These are phyloP conservation scores for Diploscapter pachys DNA, from an alignment of 1,140 invertebrate species.

Conservation along the genomic window DNA sequence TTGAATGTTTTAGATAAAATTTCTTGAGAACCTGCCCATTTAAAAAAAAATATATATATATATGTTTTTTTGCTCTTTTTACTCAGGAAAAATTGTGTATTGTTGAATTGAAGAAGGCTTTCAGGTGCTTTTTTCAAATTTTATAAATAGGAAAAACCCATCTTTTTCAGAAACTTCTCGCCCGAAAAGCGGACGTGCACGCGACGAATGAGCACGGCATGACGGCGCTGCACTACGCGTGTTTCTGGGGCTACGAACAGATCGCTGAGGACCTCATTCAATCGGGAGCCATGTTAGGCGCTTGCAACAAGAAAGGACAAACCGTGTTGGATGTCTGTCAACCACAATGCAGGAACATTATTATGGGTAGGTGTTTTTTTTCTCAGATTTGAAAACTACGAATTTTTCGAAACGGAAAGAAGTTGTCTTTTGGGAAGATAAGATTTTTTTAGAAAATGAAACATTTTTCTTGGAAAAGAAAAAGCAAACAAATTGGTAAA, in stretches of 20 bases:
- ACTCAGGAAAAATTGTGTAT: too few relatives aligned
- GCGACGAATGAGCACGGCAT: constrained; percentile 98
- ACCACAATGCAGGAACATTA: constrained; percentile 73
- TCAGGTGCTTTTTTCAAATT: too few relatives aligned
- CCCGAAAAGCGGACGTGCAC: constrained; percentile 91
- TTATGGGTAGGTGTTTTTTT: constrained; percentile 65
- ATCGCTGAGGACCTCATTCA: constrained; percentile 89
- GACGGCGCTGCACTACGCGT: constrained; percentile 94
- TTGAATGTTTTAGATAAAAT: too few relatives aligned
- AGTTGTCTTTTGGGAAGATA: too few relatives aligned
- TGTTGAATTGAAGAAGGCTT: too few relatives aligned
- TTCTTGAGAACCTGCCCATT: too few relatives aligned
- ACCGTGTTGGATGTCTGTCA: constrained; percentile 91
- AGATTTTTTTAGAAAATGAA: too few relatives aligned
- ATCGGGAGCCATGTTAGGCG: constrained; percentile 81
- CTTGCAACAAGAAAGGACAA: constrained; percentile 93
- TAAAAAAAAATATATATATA: too few relatives aligned
- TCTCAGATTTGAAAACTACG: too few relatives aligned
- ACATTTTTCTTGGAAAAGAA: too few relatives aligned
- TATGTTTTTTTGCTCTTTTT: too few relatives aligned
- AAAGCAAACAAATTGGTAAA: constrained; percentile 11
- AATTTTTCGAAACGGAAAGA: too few relatives aligned
- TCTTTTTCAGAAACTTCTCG: constrained; percentile 66
- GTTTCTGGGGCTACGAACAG: constrained; percentile 91
- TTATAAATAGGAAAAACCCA: background rate